Evolutionary conservation across 2,797 vertebrate genomes (phyloP).

Genomic region (Microchirus variegatus): DNA sequence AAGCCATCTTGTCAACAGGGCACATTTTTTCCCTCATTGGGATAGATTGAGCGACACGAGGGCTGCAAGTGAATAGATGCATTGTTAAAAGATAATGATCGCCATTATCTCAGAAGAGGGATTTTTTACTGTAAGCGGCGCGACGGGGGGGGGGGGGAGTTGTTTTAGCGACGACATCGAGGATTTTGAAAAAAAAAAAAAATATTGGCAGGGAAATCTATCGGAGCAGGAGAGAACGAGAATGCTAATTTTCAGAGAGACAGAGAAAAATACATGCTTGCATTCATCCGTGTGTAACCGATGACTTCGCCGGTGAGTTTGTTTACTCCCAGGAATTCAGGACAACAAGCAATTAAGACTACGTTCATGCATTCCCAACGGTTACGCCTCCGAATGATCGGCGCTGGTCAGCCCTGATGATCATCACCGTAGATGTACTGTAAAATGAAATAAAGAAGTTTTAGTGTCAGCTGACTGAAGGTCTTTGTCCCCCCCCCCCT

Average conservation of each 20-base stretch:
- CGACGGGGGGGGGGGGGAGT: constrained; percentile 54
- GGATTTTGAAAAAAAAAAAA: constrained; percentile 26
- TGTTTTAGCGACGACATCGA: constrained; percentile 56
- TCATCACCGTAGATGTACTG: too few relatives aligned
- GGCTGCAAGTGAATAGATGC: constrained; percentile 65
- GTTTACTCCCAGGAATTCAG: constrained; percentile 14
- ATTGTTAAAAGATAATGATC: constrained; percentile 65
- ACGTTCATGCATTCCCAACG: constrained; percentile 21
- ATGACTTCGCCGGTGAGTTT: not conserved
- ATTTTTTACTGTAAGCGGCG: constrained; percentile 35
- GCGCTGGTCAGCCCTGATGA: too few relatives aligned
- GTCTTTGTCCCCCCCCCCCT: too few relatives aligned
- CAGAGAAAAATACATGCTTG: not conserved
- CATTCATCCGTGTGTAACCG: too few relatives aligned
- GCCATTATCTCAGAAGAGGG: constrained; percentile 54
- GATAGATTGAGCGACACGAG: constrained; percentile 48
- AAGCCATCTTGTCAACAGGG: constrained; percentile 70
- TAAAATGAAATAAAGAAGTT: too few relatives aligned
- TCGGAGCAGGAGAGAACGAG: constrained; percentile 12
- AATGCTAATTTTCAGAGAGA: not conserved
- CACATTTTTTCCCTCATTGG: constrained; percentile 64
- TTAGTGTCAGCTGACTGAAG: too few relatives aligned
- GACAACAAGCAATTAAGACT: constrained; percentile 32
- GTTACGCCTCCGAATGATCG: too few relatives aligned
- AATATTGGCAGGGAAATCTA: constrained; percentile 9